Base-by-base conservation (phyloP, 2,113 vertebrate genomes). In the Syngnathus floridae region DNA sequence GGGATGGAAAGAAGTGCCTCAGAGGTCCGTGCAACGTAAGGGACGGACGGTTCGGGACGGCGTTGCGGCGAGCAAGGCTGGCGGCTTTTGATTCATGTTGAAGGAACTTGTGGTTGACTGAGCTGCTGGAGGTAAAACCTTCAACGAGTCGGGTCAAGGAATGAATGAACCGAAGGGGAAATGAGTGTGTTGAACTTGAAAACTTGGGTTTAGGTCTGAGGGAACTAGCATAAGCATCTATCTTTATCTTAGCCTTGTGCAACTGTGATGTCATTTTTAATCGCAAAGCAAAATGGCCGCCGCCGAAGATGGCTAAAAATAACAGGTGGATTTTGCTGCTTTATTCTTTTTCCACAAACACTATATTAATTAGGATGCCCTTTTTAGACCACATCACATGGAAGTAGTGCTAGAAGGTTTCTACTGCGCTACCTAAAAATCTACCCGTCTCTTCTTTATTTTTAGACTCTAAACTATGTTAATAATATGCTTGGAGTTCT, bases 401-500 rank as follows among this genome's bases (percentile, higher is more conserved):
- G 26, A 31, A 31, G 26, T 2, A 31, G 26, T 31, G 26, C 26
- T 31, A 31, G 7, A 64, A 22, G 10, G 63, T 66, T 79, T 75
- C 55, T 70, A 7, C 67, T 76, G 66, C 76, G 74, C 68, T 76
- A 65, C 69, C 26, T 63, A 73, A 73, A 66, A 64, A 52, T 81
- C 71, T 74, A 74, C 65, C 70, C 8, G 1, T 31, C 74, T 73
- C 76, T 71, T 69, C 73, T 65, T 69, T 73, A 76, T 31, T 31
- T 31, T 31, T 31, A 31, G 56, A 65, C 60, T 22, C 74, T 82
- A 76, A 88, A 78, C 75, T 77, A 77, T 86, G 81, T 83, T 88
- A 88, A 90, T 90, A 75, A 85, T 56, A 87, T 5, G 67, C 67
- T 84, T 71, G 65, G 73, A 80, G 67, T 69, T 62, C 66, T 69